Evolutionary conservation across 2,113 vertebrate species (phyloP).

Genomic region (Ceratotherium simum): DNA sequence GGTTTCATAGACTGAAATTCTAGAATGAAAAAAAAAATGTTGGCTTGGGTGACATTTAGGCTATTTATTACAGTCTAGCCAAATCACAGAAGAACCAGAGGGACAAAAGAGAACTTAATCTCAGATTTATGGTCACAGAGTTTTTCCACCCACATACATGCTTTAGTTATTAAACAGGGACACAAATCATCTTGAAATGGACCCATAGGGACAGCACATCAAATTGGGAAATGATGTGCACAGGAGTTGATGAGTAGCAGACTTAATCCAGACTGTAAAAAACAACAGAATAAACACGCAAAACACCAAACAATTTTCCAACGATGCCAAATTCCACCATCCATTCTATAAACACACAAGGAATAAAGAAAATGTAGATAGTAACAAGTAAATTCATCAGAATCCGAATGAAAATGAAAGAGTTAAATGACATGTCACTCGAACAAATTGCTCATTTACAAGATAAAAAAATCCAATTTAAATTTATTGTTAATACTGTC

Average conservation of each 20-base stretch:
- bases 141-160: slow-evolving; percentile 76
- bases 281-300: slow-evolving; percentile 41
- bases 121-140: slow-evolving; percentile 67
- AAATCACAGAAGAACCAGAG: slow-evolving; percentile 54
- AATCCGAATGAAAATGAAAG: slow-evolving; percentile 30
- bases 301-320: slow-evolving; percentile 16
- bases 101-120: slow-evolving; percentile 67
- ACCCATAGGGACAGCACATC: slow-evolving; percentile 56
- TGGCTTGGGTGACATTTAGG: slow-evolving; percentile 41
- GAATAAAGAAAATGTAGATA: not conserved
- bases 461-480: not conserved
- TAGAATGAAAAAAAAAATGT: slow-evolving; percentile 49
- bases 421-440: not conserved
- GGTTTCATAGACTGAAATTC: slow-evolving; percentile 56
- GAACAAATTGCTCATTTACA: not conserved
- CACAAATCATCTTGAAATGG: slow-evolving; percentile 68
- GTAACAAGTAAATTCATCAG: not conserved
- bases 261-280: slow-evolving; percentile 14
- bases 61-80: slow-evolving; percentile 66
- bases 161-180: slow-evolving; percentile 70
- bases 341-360: not conserved
- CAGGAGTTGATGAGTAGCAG: slow-evolving; percentile 58
- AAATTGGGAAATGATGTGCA: slow-evolving; percentile 59
- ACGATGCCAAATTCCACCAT: not conserved
- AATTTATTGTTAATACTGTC: not conserved